Conservation (phyloP, 1,140 invertebrate species). For the Agrilus planipennis region DNA sequence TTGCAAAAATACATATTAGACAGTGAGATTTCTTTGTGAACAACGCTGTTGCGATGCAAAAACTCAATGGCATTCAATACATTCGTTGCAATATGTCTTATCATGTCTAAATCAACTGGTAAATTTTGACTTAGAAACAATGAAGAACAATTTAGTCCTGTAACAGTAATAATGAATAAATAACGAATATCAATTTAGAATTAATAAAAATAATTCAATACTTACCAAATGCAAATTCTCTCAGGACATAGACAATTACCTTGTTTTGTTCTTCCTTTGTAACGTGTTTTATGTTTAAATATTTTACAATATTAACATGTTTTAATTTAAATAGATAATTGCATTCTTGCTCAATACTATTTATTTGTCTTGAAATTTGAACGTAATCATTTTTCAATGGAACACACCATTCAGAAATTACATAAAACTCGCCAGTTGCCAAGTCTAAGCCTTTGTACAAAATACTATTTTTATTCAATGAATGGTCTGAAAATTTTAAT, state of each 20-base stretch:
- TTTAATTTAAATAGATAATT: slow-evolving; percentile 51
- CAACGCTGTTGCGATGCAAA: slow-evolving; percentile 64
- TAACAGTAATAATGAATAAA: background rate
- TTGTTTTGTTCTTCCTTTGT: slow-evolving; percentile 44
- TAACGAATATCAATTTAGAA: slow-evolving; percentile 16
- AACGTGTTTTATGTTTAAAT: slow-evolving; percentile 55
- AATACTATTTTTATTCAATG: slow-evolving; percentile 1
- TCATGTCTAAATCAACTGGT: slow-evolving; percentile 43
- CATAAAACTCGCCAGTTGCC: slow-evolving; percentile 51
- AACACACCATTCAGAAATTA: slow-evolving; percentile 55
- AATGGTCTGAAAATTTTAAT: too few species aligned
- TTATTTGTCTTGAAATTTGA: slow-evolving; percentile 42
- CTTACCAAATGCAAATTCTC: slow-evolving; percentile 53
- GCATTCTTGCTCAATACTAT: slow-evolving; percentile 59
- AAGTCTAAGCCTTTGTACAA: slow-evolving; percentile 48
- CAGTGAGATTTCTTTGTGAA: slow-evolving; percentile 60
- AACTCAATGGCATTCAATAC: slow-evolving; percentile 55
- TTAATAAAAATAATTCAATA: slow-evolving; percentile 11
- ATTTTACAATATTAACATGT: slow-evolving; percentile 60
- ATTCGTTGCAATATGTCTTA: slow-evolving; percentile 50
- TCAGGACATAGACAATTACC: slow-evolving; percentile 45
- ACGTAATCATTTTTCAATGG: slow-evolving; percentile 28
- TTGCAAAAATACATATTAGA: slow-evolving; percentile 44
- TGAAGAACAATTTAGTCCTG: slow-evolving; percentile 38
- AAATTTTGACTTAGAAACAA: slow-evolving; percentile 39